Evolutionary conservation across 2,888 invertebrate genomes (phyloP), one percentile per base, ranked within the genome.

Genomic region (Nomada fabriciana): DNA sequence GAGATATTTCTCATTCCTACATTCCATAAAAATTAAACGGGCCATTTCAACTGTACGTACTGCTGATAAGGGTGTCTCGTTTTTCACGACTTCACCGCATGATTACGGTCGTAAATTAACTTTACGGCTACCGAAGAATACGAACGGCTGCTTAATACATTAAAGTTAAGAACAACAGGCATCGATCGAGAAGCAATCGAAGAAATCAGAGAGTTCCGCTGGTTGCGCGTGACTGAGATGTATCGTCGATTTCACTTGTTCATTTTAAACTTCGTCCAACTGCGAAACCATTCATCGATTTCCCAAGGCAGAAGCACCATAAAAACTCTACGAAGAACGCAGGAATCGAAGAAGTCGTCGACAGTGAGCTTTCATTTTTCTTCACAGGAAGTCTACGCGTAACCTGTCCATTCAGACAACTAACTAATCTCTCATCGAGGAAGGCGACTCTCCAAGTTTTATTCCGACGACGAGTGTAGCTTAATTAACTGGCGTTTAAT

Each of bases 401-500:
- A 29, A 15, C 42, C 20, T 20, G 11, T 43, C 43, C 15, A 7
- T 23, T 57, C 42, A 68, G 42, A 15, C 59, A 59, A 59, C n/a
- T 23, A 25, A 29, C 59, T 68, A 68, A 68, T 68, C 68, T 13
- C 5, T n/a, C 29, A 25, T 13, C 43, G 25, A 11, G 23, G 0
- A 42, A 36, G 36, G 11, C 15, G 2, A 15, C n/a, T 25, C 69
- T n/a, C 25, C 15, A 15, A 42, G 25, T 70, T 29, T 47, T 59
- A 47, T 15, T n/a, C 25, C 25, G 2, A 7, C 9, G 4, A 23
- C 59, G 15, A 15, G 59, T 29, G 69, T 59, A 70, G 59, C 43
- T 70, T 59, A 59, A 70, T 70, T 70, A 70, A 70, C 69, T 59
- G n/a, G 43, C 43, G 13, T 25, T 59, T 59, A 59, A 70, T 29